phyloP scores from a whole-genome alignment of 1,140 invertebrate genomes.

The Dreissena rostriformis region DNA sequence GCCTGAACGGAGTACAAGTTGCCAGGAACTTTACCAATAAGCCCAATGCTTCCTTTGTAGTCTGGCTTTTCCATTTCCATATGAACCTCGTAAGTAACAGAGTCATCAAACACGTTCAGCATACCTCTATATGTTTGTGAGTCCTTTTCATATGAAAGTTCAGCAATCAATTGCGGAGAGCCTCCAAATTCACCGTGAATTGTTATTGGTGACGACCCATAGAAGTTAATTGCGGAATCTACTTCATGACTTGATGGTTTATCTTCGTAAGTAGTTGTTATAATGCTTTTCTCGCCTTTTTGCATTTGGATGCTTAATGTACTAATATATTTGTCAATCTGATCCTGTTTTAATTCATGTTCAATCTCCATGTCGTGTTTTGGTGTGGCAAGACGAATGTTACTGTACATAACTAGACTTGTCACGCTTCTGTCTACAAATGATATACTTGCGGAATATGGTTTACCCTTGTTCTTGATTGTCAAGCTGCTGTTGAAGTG shows the following conservation, averaged over 20 bases:
- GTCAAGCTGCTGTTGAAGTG: slow-evolving; percentile 46
- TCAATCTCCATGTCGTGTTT: slow-evolving; percentile 19
- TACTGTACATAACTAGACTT: slow-evolving; percentile 51
- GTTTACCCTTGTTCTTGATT: slow-evolving; percentile 37
- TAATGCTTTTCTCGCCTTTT: slow-evolving; percentile 30
- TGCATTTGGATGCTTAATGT: slow-evolving; percentile 10
- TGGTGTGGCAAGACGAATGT: background rate
- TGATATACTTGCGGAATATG: slow-evolving; percentile 24
- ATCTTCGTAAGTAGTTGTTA: slow-evolving; percentile 33
- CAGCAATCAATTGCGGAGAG: slow-evolving; percentile 14
- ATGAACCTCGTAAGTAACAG: slow-evolving; percentile 12
- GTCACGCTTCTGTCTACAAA: slow-evolving; percentile 2
- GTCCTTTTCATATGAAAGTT: slow-evolving; percentile 32
- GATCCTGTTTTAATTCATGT: slow-evolving; percentile 8
- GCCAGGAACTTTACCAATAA: slow-evolving; percentile 32
- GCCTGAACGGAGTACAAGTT: slow-evolving; percentile 26
- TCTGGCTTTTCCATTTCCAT: slow-evolving; percentile 29
- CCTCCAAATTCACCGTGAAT: slow-evolving; percentile 41
- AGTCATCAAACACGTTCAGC: slow-evolving; percentile 1
- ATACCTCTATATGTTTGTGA: slow-evolving; percentile 11
- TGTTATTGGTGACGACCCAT: slow-evolving; percentile 8
- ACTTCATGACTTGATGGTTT: slow-evolving; percentile 15
- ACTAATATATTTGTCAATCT: slow-evolving; percentile 25
- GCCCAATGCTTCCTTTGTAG: slow-evolving; percentile 26
- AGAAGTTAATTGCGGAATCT: slow-evolving; percentile 29